Percentiles rank a stretch among this genome's conserved stretches.
phyloP scores from a whole-genome alignment of 2,113 vertebrate genomes.

The Progne subis region DNA sequence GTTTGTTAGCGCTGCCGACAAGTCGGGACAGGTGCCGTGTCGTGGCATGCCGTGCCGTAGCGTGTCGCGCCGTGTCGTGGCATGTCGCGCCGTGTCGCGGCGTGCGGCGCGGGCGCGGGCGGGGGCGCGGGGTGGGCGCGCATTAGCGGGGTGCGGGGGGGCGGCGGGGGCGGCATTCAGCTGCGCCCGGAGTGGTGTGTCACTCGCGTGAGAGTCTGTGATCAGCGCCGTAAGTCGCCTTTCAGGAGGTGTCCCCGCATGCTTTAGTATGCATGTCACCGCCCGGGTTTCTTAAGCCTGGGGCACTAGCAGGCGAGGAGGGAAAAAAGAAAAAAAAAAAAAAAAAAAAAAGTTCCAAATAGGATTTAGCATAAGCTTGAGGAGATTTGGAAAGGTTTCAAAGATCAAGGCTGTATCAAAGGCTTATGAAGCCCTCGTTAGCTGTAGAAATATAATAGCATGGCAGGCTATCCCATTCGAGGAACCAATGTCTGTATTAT shows the following conservation, averaged over 20 bases:
- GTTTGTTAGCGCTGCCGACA: background rate
- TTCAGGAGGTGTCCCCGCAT: constrained; percentile 71
- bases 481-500: constrained; percentile 86
- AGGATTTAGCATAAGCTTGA: constrained; percentile 92
- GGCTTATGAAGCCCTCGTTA: constrained; percentile 95
- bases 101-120: background rate
- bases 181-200: constrained; percentile 71
- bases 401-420: constrained; percentile 96
- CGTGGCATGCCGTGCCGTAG: background rate
- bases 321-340: background rate
- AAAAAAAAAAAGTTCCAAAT: constrained; percentile 83
- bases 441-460: constrained; percentile 86
- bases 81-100: background rate
- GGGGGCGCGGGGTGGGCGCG: background rate
- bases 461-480: constrained; percentile 84
- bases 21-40: background rate
- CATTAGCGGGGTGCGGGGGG: background rate
- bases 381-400: constrained; percentile 93
- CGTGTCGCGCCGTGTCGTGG: background rate
- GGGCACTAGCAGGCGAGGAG: constrained; percentile 83
- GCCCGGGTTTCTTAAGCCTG: constrained; percentile 79
- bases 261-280: constrained; percentile 83
- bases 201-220: constrained; percentile 79
- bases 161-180: constrained; percentile 66
- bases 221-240: constrained; percentile 73